Evolutionary conservation across 1,140 invertebrate genomes (phyloP).

Genomic region (Phenacoccus solenopsis): DNA sequence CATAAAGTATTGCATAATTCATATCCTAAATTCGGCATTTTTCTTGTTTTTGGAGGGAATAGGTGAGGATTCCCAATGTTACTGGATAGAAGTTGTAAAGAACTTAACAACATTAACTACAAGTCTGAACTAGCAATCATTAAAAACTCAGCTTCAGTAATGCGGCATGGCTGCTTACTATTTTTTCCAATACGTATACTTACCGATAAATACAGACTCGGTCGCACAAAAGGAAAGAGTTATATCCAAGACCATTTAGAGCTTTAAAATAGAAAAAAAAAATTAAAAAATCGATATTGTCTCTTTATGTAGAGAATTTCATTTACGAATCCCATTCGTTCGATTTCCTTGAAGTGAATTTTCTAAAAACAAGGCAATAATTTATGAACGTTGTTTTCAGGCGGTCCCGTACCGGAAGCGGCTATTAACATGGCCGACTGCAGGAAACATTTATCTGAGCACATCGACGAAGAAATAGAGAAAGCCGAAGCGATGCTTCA

Average conservation of each 20-base stretch:
- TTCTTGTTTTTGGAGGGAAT: too few species aligned
- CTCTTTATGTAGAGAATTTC: too few species aligned
- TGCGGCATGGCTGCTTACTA: too few species aligned
- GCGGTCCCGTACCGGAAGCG: conserved; percentile 58
- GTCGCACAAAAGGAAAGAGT: conserved; percentile 13
- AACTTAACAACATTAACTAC: too few species aligned
- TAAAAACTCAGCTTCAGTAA: too few species aligned
- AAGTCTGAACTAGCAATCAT: too few species aligned
- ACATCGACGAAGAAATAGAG: conserved; percentile 59
- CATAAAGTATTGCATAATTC: too few species aligned
- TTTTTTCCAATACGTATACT: too few species aligned
- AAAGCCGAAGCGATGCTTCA: conserved; percentile 56
- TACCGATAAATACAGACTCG: too few species aligned
- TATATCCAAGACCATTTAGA: background rate
- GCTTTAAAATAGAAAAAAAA: background rate
- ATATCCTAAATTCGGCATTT: too few species aligned
- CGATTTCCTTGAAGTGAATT: background rate
- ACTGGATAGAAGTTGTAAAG: too few species aligned
- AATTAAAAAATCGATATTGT: background rate
- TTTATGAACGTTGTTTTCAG: background rate
- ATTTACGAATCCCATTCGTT: background rate
- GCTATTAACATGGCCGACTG: conserved; percentile 66
- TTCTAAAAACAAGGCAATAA: background rate
- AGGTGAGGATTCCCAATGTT: too few species aligned
- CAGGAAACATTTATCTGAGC: conserved; percentile 57